Base-by-base conservation (phyloP, 2,797 vertebrate species). In the Malurus leucopterus region DNA sequence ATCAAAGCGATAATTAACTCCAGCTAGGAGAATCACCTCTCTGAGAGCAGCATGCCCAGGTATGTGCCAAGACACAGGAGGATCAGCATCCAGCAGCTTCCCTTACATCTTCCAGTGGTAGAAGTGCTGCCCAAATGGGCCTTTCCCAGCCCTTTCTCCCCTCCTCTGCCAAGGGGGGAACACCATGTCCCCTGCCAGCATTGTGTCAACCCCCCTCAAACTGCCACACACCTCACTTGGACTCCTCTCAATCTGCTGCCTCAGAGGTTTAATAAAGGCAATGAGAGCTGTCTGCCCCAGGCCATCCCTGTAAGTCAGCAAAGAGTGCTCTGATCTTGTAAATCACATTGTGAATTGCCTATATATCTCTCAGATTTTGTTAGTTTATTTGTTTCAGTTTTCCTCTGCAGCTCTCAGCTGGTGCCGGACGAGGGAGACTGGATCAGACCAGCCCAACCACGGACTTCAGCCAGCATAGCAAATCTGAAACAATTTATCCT, bases 331-430 rank as follows among this genome's bases (percentile, higher is more conserved):
- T 84, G 81, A 89, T 90, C 62, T 84, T 57, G 24, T 78, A 67
- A 86, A 84, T 70, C 20, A 2, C 20, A 2, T 19, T 67, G 14
- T n/a, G 75, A 84, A 90, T 86, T 93, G 53, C 62, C 53, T 86
- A 57, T 43, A 55, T 83, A 67, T 47, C 85, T 74, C 69, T 74
- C 64, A 88, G 59, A 85, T 83, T 89, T 84, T 83, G 59, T 84
- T 74, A 47, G 65, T 82, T 88, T 88, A 87, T 79, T 89, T 90
- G 70, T 82, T 91, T 92, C 53, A 46, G 43, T 59, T 83, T 74
- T 70, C 21, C 40, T 94, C 49, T 55, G 70, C 23, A 70, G 78
- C 54, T 68, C 59, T 71, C 84, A 92, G 69, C 70, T 88, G 86
- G 57, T 94, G 70, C 55, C 0, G 7, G 47, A 85, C 0, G 1